Evolutionary conservation across 2,113 vertebrate genomes (phyloP).

Genomic region (Chionodraco myersi): DNA sequence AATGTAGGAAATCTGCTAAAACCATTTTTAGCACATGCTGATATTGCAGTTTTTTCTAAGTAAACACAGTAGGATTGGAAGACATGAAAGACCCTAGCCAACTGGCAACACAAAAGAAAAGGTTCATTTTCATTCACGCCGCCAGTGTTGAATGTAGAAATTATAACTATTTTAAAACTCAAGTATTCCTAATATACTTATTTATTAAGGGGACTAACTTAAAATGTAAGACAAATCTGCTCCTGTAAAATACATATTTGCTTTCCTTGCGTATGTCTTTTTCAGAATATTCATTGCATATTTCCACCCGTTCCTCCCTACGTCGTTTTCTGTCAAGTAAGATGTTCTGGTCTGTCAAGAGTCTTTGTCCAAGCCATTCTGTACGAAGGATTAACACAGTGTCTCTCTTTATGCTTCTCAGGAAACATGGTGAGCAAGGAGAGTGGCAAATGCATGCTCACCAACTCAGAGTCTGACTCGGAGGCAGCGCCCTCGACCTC

Average conservation of each 20-base stretch:
- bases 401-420: constrained; percentile 73
- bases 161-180: background rate
- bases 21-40: constrained; percentile 26
- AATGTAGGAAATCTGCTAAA: constrained; percentile 38
- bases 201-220: background rate
- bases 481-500: constrained; percentile 86
- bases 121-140: background rate
- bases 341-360: constrained; percentile 15
- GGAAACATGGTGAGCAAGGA: constrained; percentile 99
- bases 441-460: constrained; percentile 89
- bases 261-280: constrained; percentile 4
- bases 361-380: constrained; percentile 30
- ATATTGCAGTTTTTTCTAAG: constrained; percentile 28
- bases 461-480: constrained; percentile 91
- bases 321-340: constrained; percentile 20
- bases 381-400: constrained; percentile 47
- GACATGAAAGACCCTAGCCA: background rate
- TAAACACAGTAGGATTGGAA: constrained; percentile 33
- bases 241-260: background rate
- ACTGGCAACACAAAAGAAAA: background rate
- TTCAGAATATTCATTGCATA: constrained; percentile 34
- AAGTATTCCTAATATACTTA: background rate
- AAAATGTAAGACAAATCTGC: background rate
- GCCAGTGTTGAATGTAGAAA: background rate
- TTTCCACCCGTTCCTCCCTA: constrained; percentile 4